phyloP scores from a whole-genome alignment of 2,797 vertebrate species.

The Pangasius macronema region DNA sequence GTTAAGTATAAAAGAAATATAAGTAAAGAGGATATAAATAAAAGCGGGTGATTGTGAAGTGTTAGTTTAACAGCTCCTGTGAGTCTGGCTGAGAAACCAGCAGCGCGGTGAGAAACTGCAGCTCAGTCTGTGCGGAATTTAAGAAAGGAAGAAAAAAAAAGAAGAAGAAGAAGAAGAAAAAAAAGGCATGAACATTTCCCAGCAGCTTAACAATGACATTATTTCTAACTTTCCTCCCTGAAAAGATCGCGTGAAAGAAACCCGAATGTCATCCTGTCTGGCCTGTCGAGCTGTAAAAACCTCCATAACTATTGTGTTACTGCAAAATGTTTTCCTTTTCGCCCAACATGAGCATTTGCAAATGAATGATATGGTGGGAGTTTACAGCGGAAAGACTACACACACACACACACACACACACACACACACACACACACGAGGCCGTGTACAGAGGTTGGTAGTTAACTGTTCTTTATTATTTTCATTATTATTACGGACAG shows the following conservation, averaged over 20 bases:
- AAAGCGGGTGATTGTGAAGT: no score
- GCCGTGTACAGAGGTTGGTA: constrained; percentile 62
- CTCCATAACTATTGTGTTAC: constrained; percentile 13
- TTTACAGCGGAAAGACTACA: constrained; percentile 30
- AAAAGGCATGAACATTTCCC: constrained; percentile 40
- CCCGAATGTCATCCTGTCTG: constrained; percentile 8
- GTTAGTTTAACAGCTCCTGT: background rate
- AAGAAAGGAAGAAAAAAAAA: constrained; percentile 57
- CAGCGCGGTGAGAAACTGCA: background rate
- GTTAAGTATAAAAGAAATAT: no score
- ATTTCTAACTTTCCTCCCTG: constrained; percentile 18
- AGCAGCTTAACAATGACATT: constrained; percentile 51
- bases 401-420: background rate
- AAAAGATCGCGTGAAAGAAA: constrained; percentile 19
- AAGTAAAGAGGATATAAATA: no score
- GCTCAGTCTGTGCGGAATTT: constrained; percentile 56
- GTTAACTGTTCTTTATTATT: constrained; percentile 81
- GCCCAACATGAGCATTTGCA: constrained; percentile 31
- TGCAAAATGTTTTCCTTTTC: constrained; percentile 28
- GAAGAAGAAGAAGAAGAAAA: constrained; percentile 56
- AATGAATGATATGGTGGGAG: constrained; percentile 31
- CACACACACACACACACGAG: constrained; percentile 58
- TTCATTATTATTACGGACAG: constrained; percentile 76
- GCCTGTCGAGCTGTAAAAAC: background rate
- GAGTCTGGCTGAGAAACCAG: background rate